Conservation (phyloP, 2,113 vertebrate species). For the Fulmarus glacialis region DNA sequence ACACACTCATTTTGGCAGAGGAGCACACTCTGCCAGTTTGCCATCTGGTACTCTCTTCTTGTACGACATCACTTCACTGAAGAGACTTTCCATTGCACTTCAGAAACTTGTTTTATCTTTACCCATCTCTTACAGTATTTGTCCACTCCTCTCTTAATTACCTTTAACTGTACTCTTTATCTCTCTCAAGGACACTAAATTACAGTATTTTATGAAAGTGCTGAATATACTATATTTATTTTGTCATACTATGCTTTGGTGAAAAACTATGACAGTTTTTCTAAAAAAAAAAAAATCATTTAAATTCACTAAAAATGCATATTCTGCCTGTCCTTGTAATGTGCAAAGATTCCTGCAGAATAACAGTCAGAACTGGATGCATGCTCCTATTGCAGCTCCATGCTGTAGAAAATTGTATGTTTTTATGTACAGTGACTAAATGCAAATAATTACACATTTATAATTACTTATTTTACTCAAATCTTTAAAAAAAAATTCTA, state of each 20-base stretch:
- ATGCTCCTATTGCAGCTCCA: not conserved
- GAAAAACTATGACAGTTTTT: not conserved
- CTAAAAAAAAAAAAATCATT: slow-evolving; percentile 19
- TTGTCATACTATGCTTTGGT: fast-evolving
- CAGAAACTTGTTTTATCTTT: slow-evolving; percentile 11
- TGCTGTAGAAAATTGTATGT: not conserved
- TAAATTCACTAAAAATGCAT: slow-evolving; percentile 18
- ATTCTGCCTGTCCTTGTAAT: not conserved
- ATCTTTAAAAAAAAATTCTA: not conserved
- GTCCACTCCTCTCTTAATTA: not conserved
- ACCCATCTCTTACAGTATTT: not conserved
- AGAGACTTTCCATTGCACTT: slow-evolving; percentile 40
- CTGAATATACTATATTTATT: not conserved
- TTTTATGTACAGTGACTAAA: not conserved
- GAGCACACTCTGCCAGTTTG: slow-evolving; percentile 42
- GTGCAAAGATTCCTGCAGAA: not conserved
- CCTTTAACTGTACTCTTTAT: not conserved
- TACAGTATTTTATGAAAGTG: fast-evolving
- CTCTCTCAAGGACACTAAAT: not conserved
- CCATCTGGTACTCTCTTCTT: slow-evolving; percentile 54
- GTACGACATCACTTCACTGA: not conserved
- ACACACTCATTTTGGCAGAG: slow-evolving; percentile 57
- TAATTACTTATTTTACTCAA: not conserved
- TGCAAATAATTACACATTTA: not conserved
- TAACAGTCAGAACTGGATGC: not conserved